Conservation (phyloP, 1,140 invertebrate species). For the Amphibalanus amphitrite region DNA sequence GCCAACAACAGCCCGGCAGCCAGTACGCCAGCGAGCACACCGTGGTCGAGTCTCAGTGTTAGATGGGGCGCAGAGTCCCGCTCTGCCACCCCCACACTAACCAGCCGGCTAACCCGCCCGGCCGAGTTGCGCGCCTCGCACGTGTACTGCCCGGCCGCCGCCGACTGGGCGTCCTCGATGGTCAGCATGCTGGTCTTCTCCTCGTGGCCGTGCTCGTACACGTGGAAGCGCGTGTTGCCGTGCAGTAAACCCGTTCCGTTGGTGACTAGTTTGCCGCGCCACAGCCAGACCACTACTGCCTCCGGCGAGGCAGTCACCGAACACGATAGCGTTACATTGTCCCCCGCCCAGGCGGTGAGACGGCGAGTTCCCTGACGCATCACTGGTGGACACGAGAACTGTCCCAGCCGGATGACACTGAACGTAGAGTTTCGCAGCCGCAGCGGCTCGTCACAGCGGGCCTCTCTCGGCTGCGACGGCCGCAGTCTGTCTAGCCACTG, state of each 20-base stretch:
- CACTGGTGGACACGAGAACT: background rate
- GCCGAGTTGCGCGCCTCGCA: background rate
- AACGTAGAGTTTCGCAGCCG: background rate
- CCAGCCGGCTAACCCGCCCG: background rate
- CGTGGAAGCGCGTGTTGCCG: background rate
- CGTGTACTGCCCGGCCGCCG: background rate
- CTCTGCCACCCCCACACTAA: background rate
- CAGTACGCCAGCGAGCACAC: background rate
- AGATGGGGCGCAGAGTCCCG: background rate
- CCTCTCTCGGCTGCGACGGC: background rate
- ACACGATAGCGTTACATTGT: background rate
- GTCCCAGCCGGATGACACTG: background rate
- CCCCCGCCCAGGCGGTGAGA: background rate
- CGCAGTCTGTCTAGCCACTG: conserved; percentile 7
- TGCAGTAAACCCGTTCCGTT: background rate
- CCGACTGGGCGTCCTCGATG: background rate
- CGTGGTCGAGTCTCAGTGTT: background rate
- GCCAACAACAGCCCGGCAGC: background rate
- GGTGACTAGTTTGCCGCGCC: background rate
- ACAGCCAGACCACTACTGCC: background rate
- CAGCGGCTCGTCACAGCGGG: background rate
- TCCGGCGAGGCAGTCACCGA: background rate
- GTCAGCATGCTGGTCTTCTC: conserved; percentile 3
- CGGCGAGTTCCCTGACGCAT: background rate
- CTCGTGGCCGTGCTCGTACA: background rate